phyloP scores from a whole-genome alignment of 2,113 vertebrate genomes.

The Hippoglossus stenolepis region DNA sequence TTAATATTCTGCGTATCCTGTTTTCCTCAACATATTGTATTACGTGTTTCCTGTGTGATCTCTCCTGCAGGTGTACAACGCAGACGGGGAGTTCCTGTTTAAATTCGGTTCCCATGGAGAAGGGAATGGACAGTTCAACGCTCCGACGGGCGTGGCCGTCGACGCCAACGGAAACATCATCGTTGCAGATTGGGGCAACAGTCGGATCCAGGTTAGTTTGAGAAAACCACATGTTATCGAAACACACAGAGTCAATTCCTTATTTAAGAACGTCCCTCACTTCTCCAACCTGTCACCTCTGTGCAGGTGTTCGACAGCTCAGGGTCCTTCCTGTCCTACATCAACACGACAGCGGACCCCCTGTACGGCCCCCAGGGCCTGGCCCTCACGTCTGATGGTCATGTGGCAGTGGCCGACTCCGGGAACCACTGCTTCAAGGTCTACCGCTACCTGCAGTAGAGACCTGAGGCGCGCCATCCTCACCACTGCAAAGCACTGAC shows the following conservation, averaged over 20 bases:
- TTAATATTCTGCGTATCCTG: background rate
- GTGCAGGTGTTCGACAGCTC: conserved; percentile 94
- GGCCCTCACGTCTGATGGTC: conserved; percentile 95
- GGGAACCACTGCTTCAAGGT: conserved; percentile 99
- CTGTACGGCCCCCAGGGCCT: conserved; percentile 95
- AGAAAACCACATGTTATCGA: background rate
- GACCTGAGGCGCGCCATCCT: conserved; percentile 11
- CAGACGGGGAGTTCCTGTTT: conserved; percentile 96
- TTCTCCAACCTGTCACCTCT: background rate
- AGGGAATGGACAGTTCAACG: conserved; percentile 97
- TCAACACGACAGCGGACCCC: conserved; percentile 95
- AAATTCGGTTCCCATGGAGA: conserved; percentile 98
- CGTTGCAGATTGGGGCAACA: conserved; percentile 98
- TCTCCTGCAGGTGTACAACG: conserved; percentile 89
- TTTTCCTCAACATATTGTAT: background rate
- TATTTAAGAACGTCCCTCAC: too few species aligned
- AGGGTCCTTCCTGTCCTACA: conserved; percentile 97
- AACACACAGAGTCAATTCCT: background rate
- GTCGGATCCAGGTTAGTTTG: conserved; percentile 91
- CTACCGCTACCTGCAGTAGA: conserved; percentile 96
- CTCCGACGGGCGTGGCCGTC: conserved; percentile 94
- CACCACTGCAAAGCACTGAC: conserved; percentile 50
- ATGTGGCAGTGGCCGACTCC: conserved; percentile 95
- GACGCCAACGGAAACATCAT: conserved; percentile 96
- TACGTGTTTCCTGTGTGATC: conserved; percentile 20